Evolutionary conservation across 2,888 invertebrate genomes (phyloP).

Genomic region (Craniophora ligustri): DNA sequence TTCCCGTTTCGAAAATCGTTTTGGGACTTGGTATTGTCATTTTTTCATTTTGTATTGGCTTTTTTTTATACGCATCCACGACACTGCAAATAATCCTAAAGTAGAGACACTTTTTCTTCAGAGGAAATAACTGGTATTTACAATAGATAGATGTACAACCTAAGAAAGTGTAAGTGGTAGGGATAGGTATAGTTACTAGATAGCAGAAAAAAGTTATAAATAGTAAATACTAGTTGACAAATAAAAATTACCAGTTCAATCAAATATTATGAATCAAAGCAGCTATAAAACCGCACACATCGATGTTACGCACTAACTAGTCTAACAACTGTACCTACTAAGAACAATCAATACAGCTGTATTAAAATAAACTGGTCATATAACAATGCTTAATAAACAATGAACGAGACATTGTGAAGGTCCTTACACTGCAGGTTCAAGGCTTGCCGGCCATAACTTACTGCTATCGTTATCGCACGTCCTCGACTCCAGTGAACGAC

Average conservation of each 20-base stretch:
- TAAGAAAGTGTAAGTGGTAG: no score
- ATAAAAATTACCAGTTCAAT: background rate
- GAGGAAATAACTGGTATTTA: no score
- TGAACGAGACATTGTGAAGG: conserved; percentile 70
- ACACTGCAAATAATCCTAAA: no score
- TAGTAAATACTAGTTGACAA: background rate
- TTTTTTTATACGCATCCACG: no score
- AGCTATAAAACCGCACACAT: conserved; percentile 8
- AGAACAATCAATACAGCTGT: conserved; percentile 55
- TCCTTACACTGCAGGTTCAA: conserved; percentile 82
- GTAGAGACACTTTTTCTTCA: no score
- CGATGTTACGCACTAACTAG: conserved; percentile 22
- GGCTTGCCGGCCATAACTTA: conserved; percentile 75
- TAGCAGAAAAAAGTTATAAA: no score
- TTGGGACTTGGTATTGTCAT: no score
- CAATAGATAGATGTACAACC: no score
- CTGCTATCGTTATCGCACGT: conserved; percentile 73
- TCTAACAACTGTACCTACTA: conserved; percentile 29
- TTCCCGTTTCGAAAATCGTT: no score
- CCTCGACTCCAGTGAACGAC: conserved; percentile 53
- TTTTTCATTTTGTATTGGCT: no score
- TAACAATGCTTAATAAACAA: conserved; percentile 66
- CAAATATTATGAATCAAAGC: conserved; percentile 12
- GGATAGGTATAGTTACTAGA: background rate
- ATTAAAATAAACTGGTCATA: conserved; percentile 49